Conservation (phyloP, 2,888 invertebrate genomes). For the Drosophila suboccidentalis region DNA sequence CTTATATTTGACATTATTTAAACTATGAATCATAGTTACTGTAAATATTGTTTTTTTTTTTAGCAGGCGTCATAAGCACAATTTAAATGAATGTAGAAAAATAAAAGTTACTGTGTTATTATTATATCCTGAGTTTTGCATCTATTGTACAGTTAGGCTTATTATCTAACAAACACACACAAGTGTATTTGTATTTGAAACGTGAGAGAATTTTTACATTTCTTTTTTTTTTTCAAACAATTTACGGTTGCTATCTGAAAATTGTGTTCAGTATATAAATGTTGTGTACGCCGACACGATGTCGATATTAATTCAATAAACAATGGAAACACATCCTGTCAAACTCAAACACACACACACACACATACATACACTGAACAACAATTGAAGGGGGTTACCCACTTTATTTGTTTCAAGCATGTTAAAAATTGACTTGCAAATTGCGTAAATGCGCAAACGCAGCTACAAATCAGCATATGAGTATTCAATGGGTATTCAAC, state of each 20-base stretch:
- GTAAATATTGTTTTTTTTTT: background rate
- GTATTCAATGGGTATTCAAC: slow-evolving; percentile 27
- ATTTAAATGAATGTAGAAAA: background rate
- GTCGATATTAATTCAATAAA: slow-evolving; percentile 70
- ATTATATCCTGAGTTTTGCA: background rate
- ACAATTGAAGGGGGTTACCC: background rate
- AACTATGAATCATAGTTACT: background rate
- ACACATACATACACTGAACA: background rate
- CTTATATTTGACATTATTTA: background rate
- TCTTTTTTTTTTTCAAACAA: slow-evolving; percentile 5
- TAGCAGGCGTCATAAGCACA: background rate
- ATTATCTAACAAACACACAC: background rate
- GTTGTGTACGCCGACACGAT: slow-evolving; percentile 33
- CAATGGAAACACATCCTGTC: slow-evolving; percentile 50
- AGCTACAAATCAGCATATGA: slow-evolving; percentile 51
- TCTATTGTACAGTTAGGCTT: background rate
- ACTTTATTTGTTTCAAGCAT: slow-evolving; percentile 23
- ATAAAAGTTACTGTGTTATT: background rate
- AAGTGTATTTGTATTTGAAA: slow-evolving; percentile 1
- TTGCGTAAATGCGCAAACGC: slow-evolving; percentile 42
- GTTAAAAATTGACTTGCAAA: slow-evolving; percentile 52
- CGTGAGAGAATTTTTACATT: slow-evolving; percentile 19
- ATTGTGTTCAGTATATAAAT: slow-evolving; percentile 15
- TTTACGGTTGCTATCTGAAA: slow-evolving; percentile 15
- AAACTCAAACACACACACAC: slow-evolving; percentile 19